A percentile compares a stretch with the other conserved stretches of the same genome.
phyloP scores from a whole-genome alignment of 2,888 invertebrate genomes.

The Lycaena phlaeas region DNA sequence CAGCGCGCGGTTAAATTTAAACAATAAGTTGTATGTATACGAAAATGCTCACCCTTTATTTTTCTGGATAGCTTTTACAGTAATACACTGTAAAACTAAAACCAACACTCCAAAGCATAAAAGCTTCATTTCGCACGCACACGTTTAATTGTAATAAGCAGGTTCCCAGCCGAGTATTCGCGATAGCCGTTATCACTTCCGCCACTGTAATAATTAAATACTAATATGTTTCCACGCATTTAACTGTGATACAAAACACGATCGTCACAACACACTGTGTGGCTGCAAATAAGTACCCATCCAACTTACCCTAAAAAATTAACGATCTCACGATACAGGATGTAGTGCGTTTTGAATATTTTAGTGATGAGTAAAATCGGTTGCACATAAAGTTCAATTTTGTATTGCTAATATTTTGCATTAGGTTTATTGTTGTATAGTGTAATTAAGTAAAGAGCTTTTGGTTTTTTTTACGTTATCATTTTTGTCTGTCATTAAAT shows the following conservation, averaged over 20 bases:
- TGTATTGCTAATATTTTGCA: constrained; percentile 10
- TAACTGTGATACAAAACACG: constrained; percentile 13
- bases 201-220: constrained; percentile 15
- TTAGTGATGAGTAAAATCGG: constrained; percentile 13
- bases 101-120: too few relatives aligned
- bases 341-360: constrained; percentile 20
- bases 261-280: constrained; percentile 13
- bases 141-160: too few relatives aligned
- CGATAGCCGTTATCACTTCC: constrained; percentile 21
- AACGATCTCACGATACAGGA: constrained; percentile 20
- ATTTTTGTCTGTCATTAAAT: too few relatives aligned
- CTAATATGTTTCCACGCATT: constrained; percentile 19
- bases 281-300: constrained; percentile 16
- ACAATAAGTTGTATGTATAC: too few relatives aligned
- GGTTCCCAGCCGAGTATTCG: constrained; percentile 2
- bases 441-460: constrained; percentile 23
- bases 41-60: too few relatives aligned
- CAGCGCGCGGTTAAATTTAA: too few relatives aligned
- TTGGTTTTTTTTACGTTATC: background rate
- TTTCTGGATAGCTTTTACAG: too few relatives aligned
- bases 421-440: constrained; percentile 7
- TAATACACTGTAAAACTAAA: too few relatives aligned
- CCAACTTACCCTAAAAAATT: constrained; percentile 19
- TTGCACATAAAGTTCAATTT: constrained; percentile 10
- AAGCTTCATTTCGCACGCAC: too few relatives aligned